Percentiles rank a stretch among this genome's conserved stretches.
These are phyloP conservation scores for Archaeoteleia sp. DNA, from an alignment of 2,888 invertebrate genomes.

Conservation along the genomic window DNA sequence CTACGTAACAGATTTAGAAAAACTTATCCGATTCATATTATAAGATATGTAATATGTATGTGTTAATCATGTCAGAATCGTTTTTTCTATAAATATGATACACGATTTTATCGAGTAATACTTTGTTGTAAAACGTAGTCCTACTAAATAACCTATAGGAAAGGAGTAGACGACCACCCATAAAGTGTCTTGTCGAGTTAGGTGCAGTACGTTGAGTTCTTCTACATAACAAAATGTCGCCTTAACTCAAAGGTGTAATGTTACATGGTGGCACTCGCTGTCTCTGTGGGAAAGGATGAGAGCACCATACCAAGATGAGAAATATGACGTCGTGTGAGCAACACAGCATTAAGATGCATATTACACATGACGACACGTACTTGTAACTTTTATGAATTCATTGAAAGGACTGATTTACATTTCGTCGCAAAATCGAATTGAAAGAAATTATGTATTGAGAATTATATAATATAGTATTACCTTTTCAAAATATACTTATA, in stretches of 20 bases:
- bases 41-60: too few relatives aligned
- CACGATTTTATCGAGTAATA: too few relatives aligned
- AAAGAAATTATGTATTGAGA: too few relatives aligned
- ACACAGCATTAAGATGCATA: slow-evolving; percentile 6
- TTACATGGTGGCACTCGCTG: slow-evolving; percentile 64
- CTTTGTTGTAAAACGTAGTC: too few relatives aligned
- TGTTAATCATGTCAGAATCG: too few relatives aligned
- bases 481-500: too few relatives aligned
- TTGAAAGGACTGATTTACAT: too few relatives aligned
- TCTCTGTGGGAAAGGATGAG: slow-evolving; percentile 64
- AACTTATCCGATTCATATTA: too few relatives aligned
- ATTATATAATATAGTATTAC: too few relatives aligned
- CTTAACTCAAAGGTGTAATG: slow-evolving; percentile 61
- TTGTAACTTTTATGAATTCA: neutral
- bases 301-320: slow-evolving; percentile 21
- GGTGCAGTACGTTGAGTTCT: slow-evolving; percentile 55
- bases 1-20: too few relatives aligned
- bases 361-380: too few relatives aligned
- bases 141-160: neutral
- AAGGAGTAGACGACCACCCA: slow-evolving; percentile 60
- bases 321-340: slow-evolving; percentile 1
- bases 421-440: neutral
- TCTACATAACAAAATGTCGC: slow-evolving; percentile 42
- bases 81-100: too few relatives aligned
- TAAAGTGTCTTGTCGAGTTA: slow-evolving; percentile 58